Base-by-base conservation (phyloP, 53 echinoderm and acorn worm genomes). In the Holothuria scabra region DNA sequence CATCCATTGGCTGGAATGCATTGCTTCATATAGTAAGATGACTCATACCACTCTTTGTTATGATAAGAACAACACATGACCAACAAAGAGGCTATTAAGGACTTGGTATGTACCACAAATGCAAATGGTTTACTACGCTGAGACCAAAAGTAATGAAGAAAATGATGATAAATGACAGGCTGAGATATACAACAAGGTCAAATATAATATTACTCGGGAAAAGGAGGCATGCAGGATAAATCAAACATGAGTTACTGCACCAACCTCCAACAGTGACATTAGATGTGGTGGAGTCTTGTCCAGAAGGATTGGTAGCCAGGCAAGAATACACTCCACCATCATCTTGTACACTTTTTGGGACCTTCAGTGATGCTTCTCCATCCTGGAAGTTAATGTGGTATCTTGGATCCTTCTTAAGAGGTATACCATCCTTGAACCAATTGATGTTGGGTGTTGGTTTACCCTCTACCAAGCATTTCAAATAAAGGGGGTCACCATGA, bases 351-450 rank as follows among this genome's bases (percentile, higher is more conserved):
- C 62, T 64, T 65, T 35, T 14, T 7, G 65, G 62, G 22, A 81
- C 46, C 64, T 26, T 61, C 46, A 81, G 28, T 21, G 62, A 81
- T 37, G 62, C 82, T 29, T 81, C 62, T 24, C 82, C 82, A 46
- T 81, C 65, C 21, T 41, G 8, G 41, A 81, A 81, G 37, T 64
- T 48, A 25, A 81, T 81, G 3, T 59, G 37, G 46, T 81, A 93
- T 48, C 86, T 75, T 12, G 93, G 91, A 58, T 88, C 79, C 28
- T 71, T 88, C 31, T 70, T 79, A 3, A 95, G 86, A 9, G 91
- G 84, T 12, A 82, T 66, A 30, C 89, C 93, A 58, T 99, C 91
- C 78, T 95, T 91, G 68, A 85, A 99, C 99, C 99, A 99, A 1
- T 86, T 86, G 67, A 99, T 89, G 64, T 85, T 84, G 13, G 99